Evolutionary conservation across 2,797 vertebrate species (phyloP).

Genomic region (Ctenopoma multispine): DNA sequence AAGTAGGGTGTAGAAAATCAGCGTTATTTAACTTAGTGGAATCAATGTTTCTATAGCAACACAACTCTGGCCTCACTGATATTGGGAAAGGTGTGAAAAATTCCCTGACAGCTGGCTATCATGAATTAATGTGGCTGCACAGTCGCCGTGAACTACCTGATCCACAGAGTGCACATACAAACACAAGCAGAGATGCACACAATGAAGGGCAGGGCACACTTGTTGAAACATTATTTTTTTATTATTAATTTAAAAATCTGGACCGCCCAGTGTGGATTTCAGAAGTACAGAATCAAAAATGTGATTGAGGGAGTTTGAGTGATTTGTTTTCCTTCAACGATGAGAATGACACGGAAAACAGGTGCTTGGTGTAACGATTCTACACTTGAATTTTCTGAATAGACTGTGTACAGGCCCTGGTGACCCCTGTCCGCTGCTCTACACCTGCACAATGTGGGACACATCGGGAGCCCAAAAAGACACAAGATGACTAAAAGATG

Average conservation of each 20-base stretch:
- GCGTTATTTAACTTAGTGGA: conserved; percentile 54
- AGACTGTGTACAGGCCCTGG: no score
- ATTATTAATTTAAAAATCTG: conserved; percentile 25
- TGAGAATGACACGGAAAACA: conserved; percentile 1
- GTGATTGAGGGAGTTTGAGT: conserved; percentile 31
- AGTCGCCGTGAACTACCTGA: conserved; percentile 25
- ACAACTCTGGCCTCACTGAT: conserved; percentile 46
- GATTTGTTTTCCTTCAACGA: conserved; percentile 43
- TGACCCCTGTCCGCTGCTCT: no score
- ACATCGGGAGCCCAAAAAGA: no score
- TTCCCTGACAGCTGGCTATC: conserved; percentile 69
- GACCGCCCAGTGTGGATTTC: conserved; percentile 11
- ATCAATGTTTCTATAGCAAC: conserved; percentile 76
- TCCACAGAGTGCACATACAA: conserved; percentile 12
- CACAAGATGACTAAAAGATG: no score
- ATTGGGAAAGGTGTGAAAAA: conserved; percentile 71
- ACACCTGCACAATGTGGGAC: no score
- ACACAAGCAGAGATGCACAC: not conserved
- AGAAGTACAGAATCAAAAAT: conserved; percentile 26
- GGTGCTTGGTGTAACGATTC: no score
- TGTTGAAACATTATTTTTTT: conserved; percentile 24
- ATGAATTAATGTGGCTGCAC: conserved; percentile 55
- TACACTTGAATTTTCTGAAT: no score
- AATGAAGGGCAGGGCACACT: not conserved
- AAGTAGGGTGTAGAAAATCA: conserved; percentile 47